These are phyloP conservation scores for Thelohanellus kitauei DNA, from an alignment of 30 jellyfish, hydroid and myxozoan species.

Conservation along the genomic window DNA sequence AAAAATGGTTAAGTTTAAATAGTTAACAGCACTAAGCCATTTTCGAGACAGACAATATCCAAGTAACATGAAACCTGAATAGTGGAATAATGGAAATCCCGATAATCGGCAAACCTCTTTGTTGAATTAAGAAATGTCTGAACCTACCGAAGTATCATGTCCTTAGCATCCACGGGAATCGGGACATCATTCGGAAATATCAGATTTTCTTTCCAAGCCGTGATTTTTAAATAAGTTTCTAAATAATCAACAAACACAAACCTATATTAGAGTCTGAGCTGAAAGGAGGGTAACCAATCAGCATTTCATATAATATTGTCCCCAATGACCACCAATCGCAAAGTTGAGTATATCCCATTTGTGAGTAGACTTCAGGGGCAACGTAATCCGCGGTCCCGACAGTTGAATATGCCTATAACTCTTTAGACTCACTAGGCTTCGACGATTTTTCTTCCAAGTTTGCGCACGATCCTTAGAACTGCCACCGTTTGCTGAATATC, in stretches of 20 bases:
- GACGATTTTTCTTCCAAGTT: slow-evolving; percentile 75
- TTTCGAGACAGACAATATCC: too few relatives aligned
- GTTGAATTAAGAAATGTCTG: too few relatives aligned
- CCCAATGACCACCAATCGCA: slow-evolving; percentile 99
- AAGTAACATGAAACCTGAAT: too few relatives aligned
- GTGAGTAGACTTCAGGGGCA: slow-evolving; percentile 84
- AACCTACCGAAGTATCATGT: slow-evolving; percentile 18
- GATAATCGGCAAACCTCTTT: too few relatives aligned
- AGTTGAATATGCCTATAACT: slow-evolving; percentile 59
- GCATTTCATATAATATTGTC: slow-evolving; percentile 74
- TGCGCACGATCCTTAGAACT: slow-evolving; percentile 15
- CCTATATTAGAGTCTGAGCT: slow-evolving; percentile 96
- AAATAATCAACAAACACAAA: not conserved
- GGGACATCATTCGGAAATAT: slow-evolving; percentile 74
- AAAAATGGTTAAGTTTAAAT: not conserved
- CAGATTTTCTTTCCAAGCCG: slow-evolving; percentile 68
- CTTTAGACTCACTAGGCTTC: slow-evolving; percentile 22
- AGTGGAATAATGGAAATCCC: too few relatives aligned
- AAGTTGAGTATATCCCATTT: slow-evolving; percentile 60
- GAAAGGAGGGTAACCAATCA: slow-evolving; percentile 89
- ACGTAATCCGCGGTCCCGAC: slow-evolving; percentile 94
- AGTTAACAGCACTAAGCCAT: too few relatives aligned
- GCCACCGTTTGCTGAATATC: not conserved
- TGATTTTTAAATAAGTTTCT: slow-evolving; percentile 76
- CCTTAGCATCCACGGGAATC: slow-evolving; percentile 32